phyloP scores from a whole-genome alignment of 2,888 invertebrate species.

The Pristionchus maxplancki region DNA sequence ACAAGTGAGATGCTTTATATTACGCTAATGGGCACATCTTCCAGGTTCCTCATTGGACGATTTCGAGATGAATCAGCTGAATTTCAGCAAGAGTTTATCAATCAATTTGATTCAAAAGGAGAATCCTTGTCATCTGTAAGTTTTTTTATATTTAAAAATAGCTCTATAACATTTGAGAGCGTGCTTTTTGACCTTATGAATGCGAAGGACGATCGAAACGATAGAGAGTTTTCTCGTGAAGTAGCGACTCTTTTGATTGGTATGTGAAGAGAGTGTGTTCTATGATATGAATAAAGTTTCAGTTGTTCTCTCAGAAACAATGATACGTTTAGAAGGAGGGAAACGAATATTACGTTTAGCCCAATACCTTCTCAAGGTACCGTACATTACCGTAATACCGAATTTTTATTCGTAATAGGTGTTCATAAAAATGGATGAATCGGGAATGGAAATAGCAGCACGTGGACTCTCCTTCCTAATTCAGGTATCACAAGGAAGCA shows the following conservation, averaged over 20 bases:
- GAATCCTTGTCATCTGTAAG: slow-evolving; percentile 32
- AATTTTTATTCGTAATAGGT: slow-evolving; percentile 79
- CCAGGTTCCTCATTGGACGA: slow-evolving; percentile 62
- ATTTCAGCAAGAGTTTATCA: slow-evolving; percentile 61
- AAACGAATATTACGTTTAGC: slow-evolving; percentile 57
- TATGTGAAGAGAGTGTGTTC: not conserved
- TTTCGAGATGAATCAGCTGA: slow-evolving; percentile 58
- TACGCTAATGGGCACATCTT: not conserved
- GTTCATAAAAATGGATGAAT: slow-evolving; percentile 62
- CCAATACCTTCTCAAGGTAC: slow-evolving; percentile 61
- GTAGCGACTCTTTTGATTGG: slow-evolving; percentile 67
- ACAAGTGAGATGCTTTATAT: not conserved
- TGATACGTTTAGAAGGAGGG: slow-evolving; percentile 56
- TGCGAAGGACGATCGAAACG: slow-evolving; percentile 16
- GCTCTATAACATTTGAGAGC: slow-evolving; percentile 47
- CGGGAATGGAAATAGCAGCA: slow-evolving; percentile 95
- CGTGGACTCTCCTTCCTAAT: slow-evolving; percentile 93
- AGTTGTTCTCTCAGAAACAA: slow-evolving; percentile 62
- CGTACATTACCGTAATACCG: not conserved
- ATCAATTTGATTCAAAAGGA: slow-evolving; percentile 56
- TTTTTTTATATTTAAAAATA: not conserved
- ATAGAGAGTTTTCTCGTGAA: slow-evolving; percentile 50
- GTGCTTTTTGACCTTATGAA: slow-evolving; percentile 56
- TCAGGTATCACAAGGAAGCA: too few species aligned
- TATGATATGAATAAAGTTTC: not conserved